Evolutionary conservation across 2,888 invertebrate genomes (phyloP).

Genomic region (Agelastica alni): DNA sequence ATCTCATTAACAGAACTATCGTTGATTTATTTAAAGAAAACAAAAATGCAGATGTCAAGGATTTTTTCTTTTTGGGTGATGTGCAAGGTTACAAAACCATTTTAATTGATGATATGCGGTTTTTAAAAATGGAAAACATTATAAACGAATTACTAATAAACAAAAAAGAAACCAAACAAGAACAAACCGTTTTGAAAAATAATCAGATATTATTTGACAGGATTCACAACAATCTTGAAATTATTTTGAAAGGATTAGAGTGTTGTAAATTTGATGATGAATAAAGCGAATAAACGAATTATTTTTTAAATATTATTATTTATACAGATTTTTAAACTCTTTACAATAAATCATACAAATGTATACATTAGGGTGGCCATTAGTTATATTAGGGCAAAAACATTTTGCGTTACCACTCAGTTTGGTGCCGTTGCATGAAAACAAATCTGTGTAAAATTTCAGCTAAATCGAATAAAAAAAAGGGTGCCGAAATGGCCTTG

Average conservation of each 20-base stretch:
- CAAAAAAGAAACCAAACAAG: not conserved
- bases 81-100: slow-evolving; percentile 29
- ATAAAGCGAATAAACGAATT: too few species aligned
- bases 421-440: too few species aligned
- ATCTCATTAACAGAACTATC: slow-evolving; percentile 37
- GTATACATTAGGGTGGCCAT: too few species aligned
- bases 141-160: slow-evolving; percentile 22
- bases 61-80: slow-evolving; percentile 37
- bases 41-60: slow-evolving; percentile 29
- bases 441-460: too few species aligned
- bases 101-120: slow-evolving; percentile 35
- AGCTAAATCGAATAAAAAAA: too few species aligned
- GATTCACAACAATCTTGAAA: slow-evolving; percentile 13
- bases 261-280: too few species aligned
- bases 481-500: too few species aligned
- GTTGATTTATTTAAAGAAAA: slow-evolving; percentile 23
- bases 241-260: slow-evolving; percentile 10
- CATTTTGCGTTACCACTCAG: too few species aligned
- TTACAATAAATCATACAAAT: too few species aligned
- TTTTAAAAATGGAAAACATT: slow-evolving; percentile 36
- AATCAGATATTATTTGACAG: slow-evolving; percentile 13
- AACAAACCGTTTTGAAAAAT: slow-evolving; percentile 5
- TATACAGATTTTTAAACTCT: too few species aligned
- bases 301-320: too few species aligned
- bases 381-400: too few species aligned